phyloP scores from a whole-genome alignment of 2,797 vertebrate genomes.

The Gadopsis bispinosus region DNA sequence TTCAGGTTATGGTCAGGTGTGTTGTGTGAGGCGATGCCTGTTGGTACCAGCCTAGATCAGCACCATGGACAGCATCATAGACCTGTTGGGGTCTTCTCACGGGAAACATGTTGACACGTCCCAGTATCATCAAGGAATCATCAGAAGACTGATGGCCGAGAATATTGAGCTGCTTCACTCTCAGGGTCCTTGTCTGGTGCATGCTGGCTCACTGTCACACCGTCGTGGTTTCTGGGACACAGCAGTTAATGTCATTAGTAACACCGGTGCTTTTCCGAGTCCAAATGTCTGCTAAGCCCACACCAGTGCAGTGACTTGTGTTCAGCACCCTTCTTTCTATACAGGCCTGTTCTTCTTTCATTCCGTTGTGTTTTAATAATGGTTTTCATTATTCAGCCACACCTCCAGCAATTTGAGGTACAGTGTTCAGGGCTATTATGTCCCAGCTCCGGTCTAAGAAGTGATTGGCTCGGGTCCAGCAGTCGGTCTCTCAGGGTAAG shows the following conservation, averaged over 20 bases:
- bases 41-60: background rate
- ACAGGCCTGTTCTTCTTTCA: background rate
- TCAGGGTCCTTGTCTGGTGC: background rate
- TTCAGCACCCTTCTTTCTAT: background rate
- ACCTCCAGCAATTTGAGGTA: background rate
- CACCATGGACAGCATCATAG: conserved; percentile 4
- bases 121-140: background rate
- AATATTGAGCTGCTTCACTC: no score
- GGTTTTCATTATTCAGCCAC: background rate
- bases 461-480: background rate
- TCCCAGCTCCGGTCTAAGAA: background rate
- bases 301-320: background rate
- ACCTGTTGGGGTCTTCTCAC: background rate
- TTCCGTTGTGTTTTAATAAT: background rate
- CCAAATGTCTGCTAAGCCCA: background rate
- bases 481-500: background rate
- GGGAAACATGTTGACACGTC: background rate
- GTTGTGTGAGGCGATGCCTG: background rate
- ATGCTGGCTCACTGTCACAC: background rate
- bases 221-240: no score
- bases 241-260: no score
- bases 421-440: background rate
- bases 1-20: background rate
- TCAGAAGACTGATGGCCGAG: background rate
- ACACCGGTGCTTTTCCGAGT: background rate